These are phyloP conservation scores for Puffinus mauretanicus DNA, from an alignment of 2,113 vertebrate genomes.

Conservation along the genomic window DNA sequence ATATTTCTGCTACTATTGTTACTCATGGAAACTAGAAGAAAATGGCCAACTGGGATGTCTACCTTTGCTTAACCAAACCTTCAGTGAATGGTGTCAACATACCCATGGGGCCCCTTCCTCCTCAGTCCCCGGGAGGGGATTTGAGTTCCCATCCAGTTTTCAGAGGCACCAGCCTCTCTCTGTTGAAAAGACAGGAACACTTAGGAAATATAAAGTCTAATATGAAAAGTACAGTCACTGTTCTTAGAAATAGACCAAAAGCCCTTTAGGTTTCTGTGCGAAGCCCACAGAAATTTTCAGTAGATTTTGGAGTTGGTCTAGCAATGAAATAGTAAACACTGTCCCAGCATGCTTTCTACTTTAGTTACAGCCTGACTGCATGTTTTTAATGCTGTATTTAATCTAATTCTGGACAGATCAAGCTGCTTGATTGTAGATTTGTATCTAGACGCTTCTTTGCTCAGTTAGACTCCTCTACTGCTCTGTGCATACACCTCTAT, in stretches of 20 bases:
- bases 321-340: not conserved
- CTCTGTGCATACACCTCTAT: not conserved
- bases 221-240: not conserved
- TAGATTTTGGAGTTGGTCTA: not conserved
- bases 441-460: not conserved
- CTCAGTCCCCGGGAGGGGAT: accelerated
- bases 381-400: not conserved
- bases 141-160: not conserved
- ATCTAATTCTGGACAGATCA: not conserved
- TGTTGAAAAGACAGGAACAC: not conserved
- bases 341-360: not conserved
- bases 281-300: not conserved
- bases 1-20: not conserved
- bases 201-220: not conserved
- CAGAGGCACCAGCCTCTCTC: not conserved
- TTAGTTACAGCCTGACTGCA: not conserved
- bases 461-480: not conserved
- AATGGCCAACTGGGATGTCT: not conserved
- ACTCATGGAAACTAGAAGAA: not conserved
- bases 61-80: not conserved
- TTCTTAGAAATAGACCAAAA: not conserved
- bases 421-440: not conserved
- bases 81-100: not conserved
- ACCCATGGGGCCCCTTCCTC: not conserved
- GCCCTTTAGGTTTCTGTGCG: not conserved